Base-by-base conservation (phyloP, 1,140 invertebrate genomes). In the Anastatus disparis region DNA sequence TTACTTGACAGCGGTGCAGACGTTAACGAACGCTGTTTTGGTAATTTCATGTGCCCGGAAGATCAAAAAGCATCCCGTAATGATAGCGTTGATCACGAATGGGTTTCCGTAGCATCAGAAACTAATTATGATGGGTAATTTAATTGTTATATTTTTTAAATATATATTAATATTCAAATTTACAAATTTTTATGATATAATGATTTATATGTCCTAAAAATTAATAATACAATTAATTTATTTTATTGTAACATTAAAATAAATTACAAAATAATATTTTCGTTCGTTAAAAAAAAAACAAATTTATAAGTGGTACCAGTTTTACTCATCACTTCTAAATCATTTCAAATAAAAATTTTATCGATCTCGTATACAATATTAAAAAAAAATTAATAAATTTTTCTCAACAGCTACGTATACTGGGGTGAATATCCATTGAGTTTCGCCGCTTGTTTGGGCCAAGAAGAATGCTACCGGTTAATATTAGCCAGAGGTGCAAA, bases 351-450 rank as follows among this genome's bases (percentile, higher is more conserved):
- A n/a, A n/a, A n/a, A n/a, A n/a, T n/a, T n/a, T n/a, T n/a, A n/a
- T n/a, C n/a, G n/a, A n/a, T n/a, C n/a, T n/a, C n/a, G n/a, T n/a
- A n/a, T n/a, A 38, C 15, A 17, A 31, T 24, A 35, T 26, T n/a
- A 59, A 40, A 31, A 22, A 35, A 48, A 63, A 46, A 40, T 61
- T 70, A 9, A 48, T 52, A 26, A 26, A 26, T 52, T 13, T 27
- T 20, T 12, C 44, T 26, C 67, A 56, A 17, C 77, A 95, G 94
- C 8, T 97, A 98, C 84, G 96, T 98, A 0, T 99, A 99, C 84
- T 99, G 97, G 94, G 97, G 97, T 35, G 97, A 99, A 86, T 99
- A 98, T 87, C 97, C 98, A 0, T 84, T 99, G 13, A 92, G 92
- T 58, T 99, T 99, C 87, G 97, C 97, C 2, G 97, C 97, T 0